Base-by-base conservation (phyloP, 2,888 invertebrate genomes). In the Clistopyga incitator region DNA sequence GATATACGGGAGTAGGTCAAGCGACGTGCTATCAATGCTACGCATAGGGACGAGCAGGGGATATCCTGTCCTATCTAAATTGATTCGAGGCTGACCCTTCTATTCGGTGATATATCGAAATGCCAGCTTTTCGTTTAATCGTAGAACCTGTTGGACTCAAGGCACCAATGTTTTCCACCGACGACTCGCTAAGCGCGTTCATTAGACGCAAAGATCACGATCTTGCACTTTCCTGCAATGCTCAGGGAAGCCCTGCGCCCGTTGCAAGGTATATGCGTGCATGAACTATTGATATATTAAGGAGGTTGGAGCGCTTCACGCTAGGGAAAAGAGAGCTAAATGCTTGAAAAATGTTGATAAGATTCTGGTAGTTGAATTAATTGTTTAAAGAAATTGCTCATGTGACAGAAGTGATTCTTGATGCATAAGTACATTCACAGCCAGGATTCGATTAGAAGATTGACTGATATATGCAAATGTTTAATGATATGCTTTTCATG, bases 181-280 rank as follows among this genome's bases (percentile, higher is more conserved):
- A 96, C 86, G 94, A 95, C 86, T 95, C 95, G 92, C 94, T 94
- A 85, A 95, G 95, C 90, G 94, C 95, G 65, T 96, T 96, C 91
- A 92, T 94, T 85, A 88, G 93, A 90, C 91, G 92, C 86, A 84
- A 90, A 91, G 86, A 90, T 88, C 84, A 90, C 90, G 86, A 91
- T 86, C 88, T 92, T 91, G 87, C 91, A 88, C 83, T 92, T 89
- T 78, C 91, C 88, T 88, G 92, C 91, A 88, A 95, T 94, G 96
- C 96, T 85, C 96, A 96, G 93, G 96, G 95, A 77, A 96, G 94
- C 94, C 96, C 96, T 68, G 95, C 96, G 81, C 96, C 96, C 50
- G 90, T 94, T 87, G 95, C 95, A 94, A 95, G 96, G 96, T 96
- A 95, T n/a, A 45, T 59, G 42, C 54, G 25, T 50, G 3, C 1